Base-by-base conservation (phyloP, 2,113 vertebrate genomes). In the Mesocricetus auratus region DNA sequence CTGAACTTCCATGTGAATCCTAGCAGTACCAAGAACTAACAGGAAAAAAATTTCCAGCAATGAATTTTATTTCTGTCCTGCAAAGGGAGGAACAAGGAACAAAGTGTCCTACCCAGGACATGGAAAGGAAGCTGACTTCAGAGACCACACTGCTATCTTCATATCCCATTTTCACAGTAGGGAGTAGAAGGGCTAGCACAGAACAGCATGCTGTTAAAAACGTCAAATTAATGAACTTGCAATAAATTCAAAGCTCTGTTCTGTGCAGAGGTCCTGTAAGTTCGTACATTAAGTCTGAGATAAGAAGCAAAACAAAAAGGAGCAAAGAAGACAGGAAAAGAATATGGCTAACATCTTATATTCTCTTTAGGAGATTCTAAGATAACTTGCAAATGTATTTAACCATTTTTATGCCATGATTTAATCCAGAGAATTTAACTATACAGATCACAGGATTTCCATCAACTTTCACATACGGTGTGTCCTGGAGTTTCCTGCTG, bases 231-330 rank as follows among this genome's bases (percentile, higher is more conserved):
- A 60, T 50, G 10, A 50, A 66, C 5, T 2, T 60, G 2, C 26
- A 39, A 31, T 75, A 92, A 96, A 93, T 77, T 4, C 75, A 24
- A 85, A 66, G 13, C 71, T 88, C 45, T 89, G 85, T 21, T 89
- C 77, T 47, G 22, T 81, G 15, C 24, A 91, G 39, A 94, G 71
- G 0, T 9, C 24, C 73, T n/a, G 0, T 53, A 91, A 66, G 36
- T 85, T 36, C 5, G 2, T n/a, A 83, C 82, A 4, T 5, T 45
- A 56, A 87, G 22, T 62, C 42, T 71, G 45, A 31, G 3, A 50
- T 75, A 42, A 45, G 12, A 74, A 13, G 33, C 64, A 66, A 85
- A 45, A 31, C 60, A 39, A 42, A 89, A n/a, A 45, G 36, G 7
- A 53, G 7, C 15, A 33, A 85, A 62, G 6, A 39, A 66, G 3